These are phyloP conservation scores for Rhinichthys osculus DNA, from an alignment of 2,797 vertebrate genomes.

Conservation along the genomic window DNA sequence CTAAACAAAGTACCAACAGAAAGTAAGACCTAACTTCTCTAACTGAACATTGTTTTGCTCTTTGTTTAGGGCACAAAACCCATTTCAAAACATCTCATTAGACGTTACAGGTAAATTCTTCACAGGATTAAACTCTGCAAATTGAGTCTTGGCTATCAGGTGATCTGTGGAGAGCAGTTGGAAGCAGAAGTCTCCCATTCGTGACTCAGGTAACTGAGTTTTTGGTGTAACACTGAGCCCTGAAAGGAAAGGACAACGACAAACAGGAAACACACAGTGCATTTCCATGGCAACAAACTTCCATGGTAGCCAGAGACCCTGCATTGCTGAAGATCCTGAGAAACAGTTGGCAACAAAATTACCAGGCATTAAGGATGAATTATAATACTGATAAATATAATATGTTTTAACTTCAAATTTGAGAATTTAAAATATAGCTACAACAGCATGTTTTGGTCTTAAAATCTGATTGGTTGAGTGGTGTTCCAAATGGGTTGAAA, in stretches of 20 bases:
- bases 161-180: constrained; percentile 53
- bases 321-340: constrained; percentile 18
- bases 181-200: constrained; percentile 48
- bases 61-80: constrained; percentile 34
- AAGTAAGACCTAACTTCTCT: not conserved
- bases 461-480: not conserved
- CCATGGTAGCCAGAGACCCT: not conserved
- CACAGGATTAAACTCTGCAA: constrained; percentile 58
- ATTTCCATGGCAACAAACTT: constrained; percentile 26
- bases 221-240: constrained; percentile 54
- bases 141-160: constrained; percentile 59
- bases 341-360: constrained; percentile 13
- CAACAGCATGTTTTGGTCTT: not conserved
- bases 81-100: constrained; percentile 21
- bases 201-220: constrained; percentile 59
- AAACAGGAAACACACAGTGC: constrained; percentile 42
- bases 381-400: not conserved
- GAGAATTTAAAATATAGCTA: not conserved
- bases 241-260: not conserved
- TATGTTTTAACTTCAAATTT: not conserved
- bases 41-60: not conserved
- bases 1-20: not conserved
- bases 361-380: not conserved
- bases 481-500: not conserved
- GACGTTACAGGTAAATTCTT: constrained; percentile 55